Base-by-base conservation (phyloP, 2,797 vertebrate genomes). In the Urophycis tenuis region DNA sequence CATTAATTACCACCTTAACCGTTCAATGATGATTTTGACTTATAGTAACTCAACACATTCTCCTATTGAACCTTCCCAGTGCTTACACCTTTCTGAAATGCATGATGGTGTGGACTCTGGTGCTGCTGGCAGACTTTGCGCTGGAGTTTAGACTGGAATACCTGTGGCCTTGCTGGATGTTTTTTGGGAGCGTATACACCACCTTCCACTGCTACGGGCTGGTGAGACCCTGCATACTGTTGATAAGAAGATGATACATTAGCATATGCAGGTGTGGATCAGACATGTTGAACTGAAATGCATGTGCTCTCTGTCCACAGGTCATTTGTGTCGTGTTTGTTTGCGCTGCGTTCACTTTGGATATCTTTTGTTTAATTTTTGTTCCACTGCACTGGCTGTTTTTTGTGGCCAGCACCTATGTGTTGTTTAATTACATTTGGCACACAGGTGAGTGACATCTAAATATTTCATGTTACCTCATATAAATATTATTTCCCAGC, bases 111-210 rank as follows among this genome's bases (percentile, higher is more conserved):
- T 95, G 94, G 94, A 92, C 90, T 64, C 80, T 94, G 89, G 92
- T 95, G 79, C 91, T 95, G 69, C 85, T 95, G 91, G 94, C 93
- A 19, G 94, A 95, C 83, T 95, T 95, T 83, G 89, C 94, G 60
- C 87, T 95, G 32, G 94, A 94, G 79, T 94, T 95, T 81, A 91
- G 94, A 80, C 88, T 94, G 88, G 94, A 95, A 85, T 95, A 95
- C 77, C 85, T 95, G 87, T 95, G 94, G 94, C 94, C 94, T 0
- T 94, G 94, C 83, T 95, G 94, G 94, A 92, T 95, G 60, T 95
- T 95, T 85, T 91, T 94, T 15, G 92, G 94, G 35, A 94, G 94
- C 0, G 94, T 94, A 10, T 95, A 94, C 90, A 93, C 92, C 73
- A 94, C 93, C 14, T 95, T 94, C 84, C 94, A 94, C 89, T 94